Evolutionary conservation across 1,140 invertebrate genomes (phyloP).

Genomic region (Temnothorax curvispinosus): DNA sequence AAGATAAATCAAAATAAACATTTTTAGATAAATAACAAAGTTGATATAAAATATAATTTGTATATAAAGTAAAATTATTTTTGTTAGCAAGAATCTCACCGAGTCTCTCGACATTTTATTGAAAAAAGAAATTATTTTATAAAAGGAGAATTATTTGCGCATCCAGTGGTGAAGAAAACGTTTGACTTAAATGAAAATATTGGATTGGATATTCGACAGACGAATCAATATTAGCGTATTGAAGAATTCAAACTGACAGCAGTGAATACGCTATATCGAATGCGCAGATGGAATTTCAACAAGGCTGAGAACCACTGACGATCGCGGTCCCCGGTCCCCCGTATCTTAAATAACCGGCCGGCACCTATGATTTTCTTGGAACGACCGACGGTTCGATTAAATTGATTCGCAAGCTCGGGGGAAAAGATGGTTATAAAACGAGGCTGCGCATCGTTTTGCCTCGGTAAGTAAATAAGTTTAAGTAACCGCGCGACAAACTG

Average conservation of each 20-base stretch:
- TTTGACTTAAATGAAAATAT: neutral
- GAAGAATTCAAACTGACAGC: neutral
- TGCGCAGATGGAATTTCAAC: neutral
- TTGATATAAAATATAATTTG: neutral
- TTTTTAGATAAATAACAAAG: constrained; percentile 4
- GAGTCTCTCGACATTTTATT: neutral
- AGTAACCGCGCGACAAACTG: constrained; percentile 65
- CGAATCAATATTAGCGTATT: neutral
- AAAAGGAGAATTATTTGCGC: neutral
- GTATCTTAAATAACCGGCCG: constrained; percentile 80
- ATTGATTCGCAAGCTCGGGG: constrained; percentile 79
- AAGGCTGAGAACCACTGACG: constrained; percentile 76
- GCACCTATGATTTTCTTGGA: constrained; percentile 83
- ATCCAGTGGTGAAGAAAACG: neutral
- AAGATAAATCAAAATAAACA: neutral
- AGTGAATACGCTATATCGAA: too few relatives aligned
- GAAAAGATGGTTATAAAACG: constrained; percentile 38
- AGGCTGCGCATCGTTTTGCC: constrained; percentile 63
- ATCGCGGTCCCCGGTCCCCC: constrained; percentile 60
- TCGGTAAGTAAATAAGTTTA: constrained; percentile 79
- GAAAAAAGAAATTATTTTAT: neutral
- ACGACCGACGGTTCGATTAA: constrained; percentile 80
- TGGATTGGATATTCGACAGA: neutral
- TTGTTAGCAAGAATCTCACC: neutral
- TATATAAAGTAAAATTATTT: neutral